Conservation (phyloP, 30 jellyfish, hydroid and myxozoan species). For the Mastigias papua region DNA sequence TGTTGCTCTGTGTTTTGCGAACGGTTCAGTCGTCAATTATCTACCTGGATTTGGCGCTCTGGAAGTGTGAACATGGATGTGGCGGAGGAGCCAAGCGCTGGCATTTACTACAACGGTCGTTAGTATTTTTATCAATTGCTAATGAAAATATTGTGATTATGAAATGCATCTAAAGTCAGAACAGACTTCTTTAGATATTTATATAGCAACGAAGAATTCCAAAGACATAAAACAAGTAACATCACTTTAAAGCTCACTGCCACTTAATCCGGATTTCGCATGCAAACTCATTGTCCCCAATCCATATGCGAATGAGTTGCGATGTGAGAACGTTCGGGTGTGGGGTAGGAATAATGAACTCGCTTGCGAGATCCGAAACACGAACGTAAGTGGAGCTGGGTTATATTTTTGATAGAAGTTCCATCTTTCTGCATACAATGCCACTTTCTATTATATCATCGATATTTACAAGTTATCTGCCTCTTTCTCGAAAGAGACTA, state of each 20-base stretch:
- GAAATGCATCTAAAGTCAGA: background rate
- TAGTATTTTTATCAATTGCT: background rate
- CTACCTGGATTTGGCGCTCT: conserved; percentile 39
- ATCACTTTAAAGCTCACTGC: background rate
- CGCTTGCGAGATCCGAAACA: no score
- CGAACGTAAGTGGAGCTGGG: no score
- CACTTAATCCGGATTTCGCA: background rate
- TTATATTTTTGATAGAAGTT: no score
- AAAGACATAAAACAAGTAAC: background rate
- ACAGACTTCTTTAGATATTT: background rate
- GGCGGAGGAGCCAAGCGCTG: conserved; percentile 62
- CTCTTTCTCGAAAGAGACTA: no score
- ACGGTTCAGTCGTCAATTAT: conserved; percentile 20
- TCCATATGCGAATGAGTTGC: no score
- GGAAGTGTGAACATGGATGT: conserved; percentile 49
- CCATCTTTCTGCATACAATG: no score
- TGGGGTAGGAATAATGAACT: no score
- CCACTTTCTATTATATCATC: no score
- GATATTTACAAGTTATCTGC: no score
- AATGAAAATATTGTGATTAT: background rate
- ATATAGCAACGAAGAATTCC: background rate
- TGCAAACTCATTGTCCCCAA: no score
- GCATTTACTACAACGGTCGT: conserved; percentile 62
- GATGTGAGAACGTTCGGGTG: no score
- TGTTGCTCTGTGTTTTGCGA: conserved; percentile 57